Evolutionary conservation across 30 jellyfish, hydroid and myxozoan species (phyloP), one percentile per base, ranked within the genome.

Genomic region (Turritopsis dohrnii): DNA sequence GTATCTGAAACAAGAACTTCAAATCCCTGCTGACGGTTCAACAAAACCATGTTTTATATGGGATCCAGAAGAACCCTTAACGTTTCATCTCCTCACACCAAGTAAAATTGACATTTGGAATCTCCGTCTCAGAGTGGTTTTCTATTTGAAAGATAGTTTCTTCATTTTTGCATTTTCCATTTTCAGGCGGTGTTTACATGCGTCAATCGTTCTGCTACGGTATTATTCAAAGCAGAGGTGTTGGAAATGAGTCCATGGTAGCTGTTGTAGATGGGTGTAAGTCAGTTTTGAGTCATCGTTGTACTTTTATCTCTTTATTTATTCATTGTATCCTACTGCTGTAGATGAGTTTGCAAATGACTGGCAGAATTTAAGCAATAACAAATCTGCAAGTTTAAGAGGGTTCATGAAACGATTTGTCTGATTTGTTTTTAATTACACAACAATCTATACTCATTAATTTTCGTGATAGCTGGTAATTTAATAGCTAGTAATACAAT

Each of bases 221-320:
- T 25, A 95, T 94, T 7, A 29, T 75, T 31, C 97, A 88, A 65
- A 88, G 94, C 74, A 84, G 52, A 26, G 99, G 96, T 17, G 81
- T 82, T 65, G 84, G 85, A 30, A 81, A 86, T 31, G 20, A 23
- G 54, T 81, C 94, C 28, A 86, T 83, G 84, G 97, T 94, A 25
- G 99, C 97, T 71, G 99, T 94, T 66, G 79, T 89, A 16, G 99
- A 94, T 86, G 99, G 99, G 28, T 28, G 98, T 93, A 89, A 13
- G 96, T 81, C 60, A 3, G 13, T 41, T 41, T 41, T 41, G 13
- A 3, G 9, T 41, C 5, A 41, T 41, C 9, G 13, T 41, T 3
- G 13, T 13, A 41, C 13, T 69, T 69, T 69, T 8, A 9, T n/a
- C n/a, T n/a, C n/a, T n/a, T n/a, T n/a, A n/a, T n/a, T n/a, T n/a